Evolutionary conservation across 1,140 invertebrate species (phyloP).

Genomic region (Bactericera cockerelli): DNA sequence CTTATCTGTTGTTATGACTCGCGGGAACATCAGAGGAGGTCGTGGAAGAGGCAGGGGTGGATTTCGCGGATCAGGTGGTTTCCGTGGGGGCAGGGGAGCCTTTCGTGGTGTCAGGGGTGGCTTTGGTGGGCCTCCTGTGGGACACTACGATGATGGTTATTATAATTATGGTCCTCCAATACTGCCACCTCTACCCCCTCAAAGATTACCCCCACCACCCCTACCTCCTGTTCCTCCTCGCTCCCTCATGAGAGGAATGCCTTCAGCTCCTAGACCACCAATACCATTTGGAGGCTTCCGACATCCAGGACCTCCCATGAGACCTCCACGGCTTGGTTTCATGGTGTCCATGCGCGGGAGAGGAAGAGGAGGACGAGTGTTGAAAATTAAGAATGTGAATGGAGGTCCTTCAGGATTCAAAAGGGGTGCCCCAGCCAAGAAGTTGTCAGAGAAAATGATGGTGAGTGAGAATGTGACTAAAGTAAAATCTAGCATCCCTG

Average conservation of each 20-base stretch:
- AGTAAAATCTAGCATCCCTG: too few relatives aligned
- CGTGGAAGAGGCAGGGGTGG: not conserved
- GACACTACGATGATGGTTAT: not conserved
- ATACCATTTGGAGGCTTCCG: not conserved
- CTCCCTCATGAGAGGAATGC: slow-evolving; percentile 3
- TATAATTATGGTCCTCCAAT: not conserved
- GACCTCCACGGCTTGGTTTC: not conserved
- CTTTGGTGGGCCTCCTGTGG: not conserved
- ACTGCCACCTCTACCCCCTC: not conserved
- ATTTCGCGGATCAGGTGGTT: not conserved
- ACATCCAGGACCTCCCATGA: not conserved
- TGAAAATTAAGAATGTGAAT: not conserved
- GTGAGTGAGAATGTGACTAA: too few relatives aligned
- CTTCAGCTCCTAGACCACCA: not conserved
- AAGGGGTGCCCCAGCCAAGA: not conserved
- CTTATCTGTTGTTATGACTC: too few relatives aligned
- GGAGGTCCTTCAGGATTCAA: not conserved
- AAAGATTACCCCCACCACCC: not conserved
- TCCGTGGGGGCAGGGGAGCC: not conserved
- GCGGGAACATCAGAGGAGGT: not conserved
- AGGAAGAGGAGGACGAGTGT: slow-evolving; percentile 2
- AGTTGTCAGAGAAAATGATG: not conserved
- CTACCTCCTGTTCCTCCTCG: not conserved
- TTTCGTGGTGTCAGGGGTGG: not conserved
- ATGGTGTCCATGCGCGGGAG: not conserved